These are phyloP conservation scores for Drosophila sucinea DNA, from an alignment of 1,140 invertebrate genomes.

Conservation along the genomic window DNA sequence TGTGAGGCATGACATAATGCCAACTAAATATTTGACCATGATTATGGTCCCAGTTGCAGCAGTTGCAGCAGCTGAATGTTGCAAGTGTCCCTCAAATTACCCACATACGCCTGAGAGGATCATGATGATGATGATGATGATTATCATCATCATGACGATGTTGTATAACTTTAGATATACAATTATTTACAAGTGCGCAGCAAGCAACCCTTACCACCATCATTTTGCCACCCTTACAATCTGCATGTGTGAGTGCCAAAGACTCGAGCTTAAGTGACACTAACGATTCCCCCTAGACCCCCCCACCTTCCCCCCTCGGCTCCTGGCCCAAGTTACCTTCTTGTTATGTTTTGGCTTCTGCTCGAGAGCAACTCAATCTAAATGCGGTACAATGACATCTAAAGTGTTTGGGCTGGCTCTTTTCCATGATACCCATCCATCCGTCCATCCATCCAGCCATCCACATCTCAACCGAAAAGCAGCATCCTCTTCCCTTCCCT, in stretches of 20 bases:
- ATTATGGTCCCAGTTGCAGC: slow-evolving; percentile 33
- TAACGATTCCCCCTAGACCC: slow-evolving; percentile 48
- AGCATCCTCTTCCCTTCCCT: neutral
- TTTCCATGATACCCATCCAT: slow-evolving; percentile 45
- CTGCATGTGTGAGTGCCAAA: slow-evolving; percentile 69
- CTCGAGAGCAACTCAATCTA: slow-evolving; percentile 75
- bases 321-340: slow-evolving; percentile 23
- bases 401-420: slow-evolving; percentile 73
- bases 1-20: slow-evolving; percentile 35
- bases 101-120: slow-evolving; percentile 49
- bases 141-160: slow-evolving; percentile 25
- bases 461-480: slow-evolving; percentile 13
- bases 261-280: slow-evolving; percentile 78
- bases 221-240: slow-evolving; percentile 37
- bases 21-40: slow-evolving; percentile 73
- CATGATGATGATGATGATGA: slow-evolving; percentile 9
- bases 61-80: slow-evolving; percentile 38
- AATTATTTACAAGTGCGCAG: slow-evolving; percentile 77
- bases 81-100: slow-evolving; percentile 64
- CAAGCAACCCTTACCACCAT: slow-evolving; percentile 20
- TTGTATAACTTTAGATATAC: slow-evolving; percentile 76
- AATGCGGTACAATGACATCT: slow-evolving; percentile 81
- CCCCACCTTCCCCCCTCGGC: slow-evolving; percentile 4
- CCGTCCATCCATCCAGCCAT: neutral
- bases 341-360: slow-evolving; percentile 74